These are phyloP conservation scores for Vannuccia rotundouncinata DNA, from an alignment of 2,888 invertebrate genomes.

Conservation along the genomic window DNA sequence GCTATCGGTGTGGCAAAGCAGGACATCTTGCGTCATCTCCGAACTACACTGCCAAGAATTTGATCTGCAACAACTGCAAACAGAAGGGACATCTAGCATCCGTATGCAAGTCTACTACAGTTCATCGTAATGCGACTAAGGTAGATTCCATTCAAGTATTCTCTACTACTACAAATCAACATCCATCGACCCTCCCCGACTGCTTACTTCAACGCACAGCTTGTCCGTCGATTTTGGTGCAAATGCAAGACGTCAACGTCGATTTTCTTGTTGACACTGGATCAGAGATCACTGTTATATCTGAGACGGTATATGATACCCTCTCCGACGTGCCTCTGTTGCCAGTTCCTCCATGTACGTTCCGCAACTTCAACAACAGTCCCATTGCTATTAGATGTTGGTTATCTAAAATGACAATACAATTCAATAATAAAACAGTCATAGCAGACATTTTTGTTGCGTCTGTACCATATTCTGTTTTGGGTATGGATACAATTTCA, in stretches of 20 bases:
- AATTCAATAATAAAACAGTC: conserved; percentile 24
- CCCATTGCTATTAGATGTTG: conserved; percentile 20
- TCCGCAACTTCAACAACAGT: conserved; percentile 20
- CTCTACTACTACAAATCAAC: conserved; percentile 23
- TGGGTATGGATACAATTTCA: background rate
- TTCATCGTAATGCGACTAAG: conserved; percentile 13
- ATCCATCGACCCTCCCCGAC: conserved; percentile 24
- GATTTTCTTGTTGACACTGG: background rate
- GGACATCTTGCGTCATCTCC: conserved; percentile 26
- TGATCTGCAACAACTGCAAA: conserved; percentile 21
- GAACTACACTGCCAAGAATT: conserved; percentile 16
- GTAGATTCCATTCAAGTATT: conserved; percentile 23
- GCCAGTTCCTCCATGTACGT: conserved; percentile 5
- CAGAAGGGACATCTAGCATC: conserved; percentile 15
- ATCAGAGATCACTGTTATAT: conserved; percentile 23
- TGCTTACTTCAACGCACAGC: conserved; percentile 26
- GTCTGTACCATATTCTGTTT: background rate
- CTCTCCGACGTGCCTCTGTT: conserved; percentile 15
- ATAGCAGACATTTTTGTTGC: conserved; percentile 14
- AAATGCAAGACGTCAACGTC: conserved; percentile 10
- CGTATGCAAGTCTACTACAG: conserved; percentile 26
- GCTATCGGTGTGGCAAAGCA: conserved; percentile 19
- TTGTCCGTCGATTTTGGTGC: conserved; percentile 17
- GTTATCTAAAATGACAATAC: conserved; percentile 26
- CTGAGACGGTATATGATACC: conserved; percentile 17